Base-by-base conservation (phyloP, 2,113 vertebrate genomes). In the Clarias magur region DNA sequence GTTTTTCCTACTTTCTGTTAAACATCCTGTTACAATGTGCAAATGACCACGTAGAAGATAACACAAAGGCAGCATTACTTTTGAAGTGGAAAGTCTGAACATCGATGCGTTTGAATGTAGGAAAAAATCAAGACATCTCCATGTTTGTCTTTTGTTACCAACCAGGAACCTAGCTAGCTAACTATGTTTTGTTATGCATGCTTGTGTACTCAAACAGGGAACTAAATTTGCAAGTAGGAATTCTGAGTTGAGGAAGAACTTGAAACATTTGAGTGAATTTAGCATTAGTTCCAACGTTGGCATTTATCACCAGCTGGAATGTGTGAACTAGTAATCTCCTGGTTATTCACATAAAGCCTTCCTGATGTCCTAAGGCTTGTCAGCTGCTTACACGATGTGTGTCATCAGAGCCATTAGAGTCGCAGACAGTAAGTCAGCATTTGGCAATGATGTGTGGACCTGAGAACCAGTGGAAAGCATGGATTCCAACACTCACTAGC, bases 401-500 rank as follows among this genome's bases (percentile, higher is more conserved):
- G 88, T 86, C 88, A 82, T 67, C 70, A 34, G 17, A 80, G 78
- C 70, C 65, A 17, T 23, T 56, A 86, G 53, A 89, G 67, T 73
- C 73, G 38, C 84, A 89, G 89, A 90, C 89, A 84, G 80, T 84
- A 90, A 88, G 84, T 89, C 89, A 90, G 89, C 80, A 89, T 75
- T 83, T 90, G 80, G 84, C 59, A 86, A 60, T 30, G 63, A 73
- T 42, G 72, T 38, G 38, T 34, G 80, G 80, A 76, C 12, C 57
- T 19, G 56, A 38, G 65, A 68, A 87, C 62, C 57, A 17, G 60
- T 70, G 72, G 60, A 89, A 73, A 80, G 82, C 62, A 34, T 27
- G 23, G 59, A 67, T 67, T 48, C 67, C 42, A 67, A 38, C 83
- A 67, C 79, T 84, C 68, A 87, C 67, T 83, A 79, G 60, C 85